These are phyloP conservation scores for Bemisia tabaci DNA, from an alignment of 1,140 invertebrate genomes.

Conservation along the genomic window DNA sequence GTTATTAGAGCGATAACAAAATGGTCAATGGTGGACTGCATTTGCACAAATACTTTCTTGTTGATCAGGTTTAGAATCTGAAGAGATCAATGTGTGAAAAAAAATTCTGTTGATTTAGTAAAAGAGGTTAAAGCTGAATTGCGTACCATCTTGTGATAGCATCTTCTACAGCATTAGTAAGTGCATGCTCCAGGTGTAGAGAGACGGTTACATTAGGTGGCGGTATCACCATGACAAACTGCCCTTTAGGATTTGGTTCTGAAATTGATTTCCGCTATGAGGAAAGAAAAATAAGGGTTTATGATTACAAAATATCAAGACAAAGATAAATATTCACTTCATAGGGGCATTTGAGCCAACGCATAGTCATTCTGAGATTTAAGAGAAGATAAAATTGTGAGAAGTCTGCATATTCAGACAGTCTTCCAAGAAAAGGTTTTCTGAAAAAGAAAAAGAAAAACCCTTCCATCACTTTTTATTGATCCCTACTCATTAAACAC, in stretches of 20 bases:
- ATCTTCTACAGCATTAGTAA: slow-evolving; percentile 95
- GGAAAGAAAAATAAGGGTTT: slow-evolving; percentile 28
- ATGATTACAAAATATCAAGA: too few species aligned
- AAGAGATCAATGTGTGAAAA: background rate
- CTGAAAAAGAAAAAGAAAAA: too few species aligned
- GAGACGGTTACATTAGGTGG: slow-evolving; percentile 97
- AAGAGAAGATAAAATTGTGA: too few species aligned
- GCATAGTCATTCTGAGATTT: too few species aligned
- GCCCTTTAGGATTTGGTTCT: slow-evolving; percentile 56
- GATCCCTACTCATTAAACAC: too few species aligned
- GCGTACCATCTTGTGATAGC: slow-evolving; percentile 79
- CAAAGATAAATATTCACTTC: too few species aligned
- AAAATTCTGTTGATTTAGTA: background rate
- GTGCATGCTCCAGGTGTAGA: slow-evolving; percentile 93
- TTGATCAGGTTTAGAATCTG: background rate
- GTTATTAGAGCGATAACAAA: background rate
- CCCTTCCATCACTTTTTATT: too few species aligned
- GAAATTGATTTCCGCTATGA: slow-evolving; percentile 48
- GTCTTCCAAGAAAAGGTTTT: too few species aligned
- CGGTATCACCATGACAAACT: slow-evolving; percentile 94
- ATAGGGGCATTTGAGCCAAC: too few species aligned
- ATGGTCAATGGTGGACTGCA: background rate
- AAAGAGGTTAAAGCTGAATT: slow-evolving; percentile 1
- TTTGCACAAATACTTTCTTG: background rate
- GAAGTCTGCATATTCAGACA: too few species aligned